Evolutionary conservation across 2,888 invertebrate species (phyloP), one percentile per base, ranked within the genome.

Genomic region (Cryptus armator): DNA sequence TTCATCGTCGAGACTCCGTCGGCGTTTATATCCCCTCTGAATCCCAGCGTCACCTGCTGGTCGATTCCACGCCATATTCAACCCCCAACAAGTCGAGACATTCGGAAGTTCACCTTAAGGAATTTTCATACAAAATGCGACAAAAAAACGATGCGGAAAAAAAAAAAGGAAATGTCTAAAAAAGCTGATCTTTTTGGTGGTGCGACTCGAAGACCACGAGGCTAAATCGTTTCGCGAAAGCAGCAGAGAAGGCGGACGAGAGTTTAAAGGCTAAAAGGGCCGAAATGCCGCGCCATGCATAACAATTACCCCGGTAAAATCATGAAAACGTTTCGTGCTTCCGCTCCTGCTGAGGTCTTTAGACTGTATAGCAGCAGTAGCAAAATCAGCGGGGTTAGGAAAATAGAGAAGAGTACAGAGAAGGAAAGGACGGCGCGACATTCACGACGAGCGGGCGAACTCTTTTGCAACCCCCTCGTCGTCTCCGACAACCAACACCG

Each of bases 231-330:
- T 68, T 75, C 44, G 62, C 10, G 53, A 51, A 64, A 74, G 77
- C 53, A 64, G 46, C 64, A 59, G 75, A 24, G 67, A 64, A 81
- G 81, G 85, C 83, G 86, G 78, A 77, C 51, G 81, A 10, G 88
- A 90, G 90, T 91, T 91, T 91, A 91, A 90, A 91, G 91, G 90
- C 90, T 90, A 90, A 92, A 90, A 89, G 92, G 89, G 56, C 75
- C 81, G 80, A 80, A 90, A 90, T 89, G 90, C 91, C 37, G 90
- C 91, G 92, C 91, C 91, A 91, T 93, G 93, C 93, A 93, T 93
- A 93, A 93, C 92, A 93, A 93, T 93, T 93, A 93, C 92, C 92
- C 88, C 88, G 91, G 90, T 92, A 93, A 93, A 93, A 93, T 92
- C 92, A 90, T 92, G 93, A 93, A 93, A 93, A 93, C 90, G 90